Evolutionary conservation across 2,797 vertebrate genomes (phyloP).

Genomic region (Ctenopoma kingsleyae): DNA sequence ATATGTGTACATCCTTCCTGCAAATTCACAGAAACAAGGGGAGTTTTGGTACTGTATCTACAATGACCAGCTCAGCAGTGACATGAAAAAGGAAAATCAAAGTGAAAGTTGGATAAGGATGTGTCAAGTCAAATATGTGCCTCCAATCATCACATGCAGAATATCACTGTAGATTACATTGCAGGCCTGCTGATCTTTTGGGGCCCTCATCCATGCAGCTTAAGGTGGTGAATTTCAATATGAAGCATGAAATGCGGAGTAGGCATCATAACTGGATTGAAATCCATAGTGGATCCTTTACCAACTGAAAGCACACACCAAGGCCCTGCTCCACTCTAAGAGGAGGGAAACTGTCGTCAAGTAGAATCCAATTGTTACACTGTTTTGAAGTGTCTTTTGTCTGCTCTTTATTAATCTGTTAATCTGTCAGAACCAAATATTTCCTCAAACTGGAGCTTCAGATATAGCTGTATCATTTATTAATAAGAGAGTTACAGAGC

Average conservation of each 20-base stretch:
- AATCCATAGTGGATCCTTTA: conserved; percentile 59
- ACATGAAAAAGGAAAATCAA: conserved; percentile 67
- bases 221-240: conserved; percentile 71
- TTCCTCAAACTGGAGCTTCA: conserved; percentile 19
- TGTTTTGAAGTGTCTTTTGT: conserved; percentile 35
- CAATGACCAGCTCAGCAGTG: conserved; percentile 48
- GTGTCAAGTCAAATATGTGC: conserved; percentile 66
- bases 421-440: conserved; percentile 11
- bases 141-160: conserved; percentile 58
- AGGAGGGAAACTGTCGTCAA: conserved; percentile 37
- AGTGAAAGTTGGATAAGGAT: conserved; percentile 66
- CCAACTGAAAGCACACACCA: conserved; percentile 42
- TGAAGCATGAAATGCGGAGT: conserved; percentile 75
- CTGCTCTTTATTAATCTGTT: conserved; percentile 39
- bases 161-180: conserved; percentile 59
- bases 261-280: conserved; percentile 76
- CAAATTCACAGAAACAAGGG: conserved; percentile 48
- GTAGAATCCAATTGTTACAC: conserved; percentile 25
- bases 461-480: conserved; percentile 41
- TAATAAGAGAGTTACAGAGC: conserved; percentile 29
- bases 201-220: conserved; percentile 61
- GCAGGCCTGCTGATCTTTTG: conserved; percentile 68
- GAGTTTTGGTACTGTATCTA: conserved; percentile 35
- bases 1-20: conserved; percentile 24
- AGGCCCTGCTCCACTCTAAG: conserved; percentile 47